Conservation (phyloP, 1,140 invertebrate genomes). For the Microplitis mediator region DNA sequence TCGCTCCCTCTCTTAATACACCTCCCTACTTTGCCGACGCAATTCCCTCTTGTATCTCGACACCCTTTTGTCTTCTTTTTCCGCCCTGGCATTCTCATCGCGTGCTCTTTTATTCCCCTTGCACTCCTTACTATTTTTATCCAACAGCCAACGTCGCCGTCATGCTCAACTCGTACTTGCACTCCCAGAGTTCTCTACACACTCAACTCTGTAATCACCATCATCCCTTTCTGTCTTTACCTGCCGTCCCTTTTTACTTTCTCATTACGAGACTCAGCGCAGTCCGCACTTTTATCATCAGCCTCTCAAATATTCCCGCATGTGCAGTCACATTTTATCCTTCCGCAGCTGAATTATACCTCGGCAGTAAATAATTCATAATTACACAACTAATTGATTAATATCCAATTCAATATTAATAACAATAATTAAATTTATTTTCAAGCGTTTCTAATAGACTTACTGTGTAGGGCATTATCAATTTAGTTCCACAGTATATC, state of each 20-base stretch:
- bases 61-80: constrained; percentile 36
- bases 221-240: constrained; percentile 28
- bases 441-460: no score
- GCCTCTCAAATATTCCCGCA: no score
- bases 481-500: no score
- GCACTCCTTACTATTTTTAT: not conserved
- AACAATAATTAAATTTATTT: no score
- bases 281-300: no score
- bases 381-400: not conserved
- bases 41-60: constrained; percentile 36
- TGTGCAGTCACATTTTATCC: no score
- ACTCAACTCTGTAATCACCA: constrained; percentile 50
- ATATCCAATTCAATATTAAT: not conserved
- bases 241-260: no score
- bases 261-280: no score
- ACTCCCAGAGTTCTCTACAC: constrained; percentile 18
- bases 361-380: no score
- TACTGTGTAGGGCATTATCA: no score
- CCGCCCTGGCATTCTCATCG: constrained; percentile 11
- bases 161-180: not conserved
- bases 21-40: constrained; percentile 17
- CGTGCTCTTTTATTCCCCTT: not conserved
- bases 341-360: no score
- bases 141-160: not conserved
- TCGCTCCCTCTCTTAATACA: constrained; percentile 30